phyloP scores from a whole-genome alignment of 2,113 vertebrate genomes.

The Gobiocypris rarus region DNA sequence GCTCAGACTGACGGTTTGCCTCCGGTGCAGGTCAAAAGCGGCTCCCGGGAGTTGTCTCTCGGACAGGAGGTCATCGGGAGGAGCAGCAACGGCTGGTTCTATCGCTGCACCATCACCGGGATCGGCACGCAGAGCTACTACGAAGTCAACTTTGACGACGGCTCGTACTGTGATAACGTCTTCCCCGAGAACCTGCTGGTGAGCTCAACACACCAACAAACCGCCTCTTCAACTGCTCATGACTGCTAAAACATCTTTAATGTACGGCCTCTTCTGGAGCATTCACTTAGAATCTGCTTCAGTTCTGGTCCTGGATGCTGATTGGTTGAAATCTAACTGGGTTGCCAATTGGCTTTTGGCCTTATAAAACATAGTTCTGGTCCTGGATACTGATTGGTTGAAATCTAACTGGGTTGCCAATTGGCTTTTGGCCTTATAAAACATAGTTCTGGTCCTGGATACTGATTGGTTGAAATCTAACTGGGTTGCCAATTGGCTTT shows the following conservation, averaged over 20 bases:
- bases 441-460: not conserved
- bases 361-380: not conserved
- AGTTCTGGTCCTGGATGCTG: not conserved
- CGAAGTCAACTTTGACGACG: slow-evolving; percentile 95
- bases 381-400: not conserved
- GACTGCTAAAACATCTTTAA: too few species aligned
- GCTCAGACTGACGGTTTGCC: not conserved
- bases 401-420: not conserved
- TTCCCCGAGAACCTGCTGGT: slow-evolving; percentile 92
- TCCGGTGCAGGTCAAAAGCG: slow-evolving; percentile 41
- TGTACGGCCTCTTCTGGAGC: too few species aligned
- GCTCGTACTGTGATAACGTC: slow-evolving; percentile 95
- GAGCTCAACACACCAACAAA: slow-evolving; percentile 61
- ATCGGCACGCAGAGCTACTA: slow-evolving; percentile 87
- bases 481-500: too few species aligned
- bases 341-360: not conserved
- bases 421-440: not conserved
- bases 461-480: not conserved
- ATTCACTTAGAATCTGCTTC: too few species aligned
- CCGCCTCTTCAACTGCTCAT: too few species aligned
- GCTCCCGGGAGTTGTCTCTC: slow-evolving; percentile 74
- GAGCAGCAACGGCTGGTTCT: slow-evolving; percentile 87
- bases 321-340: not conserved
- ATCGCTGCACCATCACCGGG: slow-evolving; percentile 89
- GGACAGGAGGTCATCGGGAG: slow-evolving; percentile 92